Base-by-base conservation (phyloP, 2,113 vertebrate genomes). In the Rhinopomastus cyanomelas region DNA sequence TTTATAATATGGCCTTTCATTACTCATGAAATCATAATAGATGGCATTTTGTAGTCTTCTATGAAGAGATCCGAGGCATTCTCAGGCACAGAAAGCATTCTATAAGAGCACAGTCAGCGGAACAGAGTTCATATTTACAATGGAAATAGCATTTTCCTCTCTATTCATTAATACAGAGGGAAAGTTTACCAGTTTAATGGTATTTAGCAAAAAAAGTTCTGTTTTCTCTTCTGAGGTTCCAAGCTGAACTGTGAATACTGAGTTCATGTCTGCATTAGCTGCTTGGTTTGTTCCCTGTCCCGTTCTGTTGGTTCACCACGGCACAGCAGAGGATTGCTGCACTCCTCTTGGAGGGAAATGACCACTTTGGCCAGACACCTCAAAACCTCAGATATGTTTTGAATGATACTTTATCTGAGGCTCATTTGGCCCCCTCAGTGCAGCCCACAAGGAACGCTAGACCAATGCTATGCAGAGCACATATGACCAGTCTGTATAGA, bases 341-440 rank as follows among this genome's bases (percentile, higher is more conserved):
- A 17, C 22, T 71, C 7, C 44, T 22, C 29, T 36, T 29, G 22
- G 14, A 55, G 13, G 9, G 22, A 42, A 27, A 8, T 1, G 2
- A 16, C 8, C 34, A 2, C 26, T 59, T 19, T 27, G 23, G 9
- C 26, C n/a, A 46, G 36, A 6, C 1, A 2, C 7, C n/a, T n/a
- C n/a, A n/a, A 48, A 68, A 59, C 23, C 44, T 46, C 34, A 36
- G 32, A 6, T 22, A 9, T 49, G 55, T 85, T 85, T 79, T 36
- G 62, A 44, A 19, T 25, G 39, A 57, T 6, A 26, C 20, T 19
- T 71, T 42, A 12, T 42, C 39, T 57, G 32, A 81, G 39, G n/a
- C 30, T 56, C 34, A 7, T 46, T 46, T 68, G 18, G 2, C 8
- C 78, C 10, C 25, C 56, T 34, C 7, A 30, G 29, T 74, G 36